These are phyloP conservation scores for Propithecus coquereli DNA, from an alignment of 2,113 vertebrate species.

Conservation along the genomic window DNA sequence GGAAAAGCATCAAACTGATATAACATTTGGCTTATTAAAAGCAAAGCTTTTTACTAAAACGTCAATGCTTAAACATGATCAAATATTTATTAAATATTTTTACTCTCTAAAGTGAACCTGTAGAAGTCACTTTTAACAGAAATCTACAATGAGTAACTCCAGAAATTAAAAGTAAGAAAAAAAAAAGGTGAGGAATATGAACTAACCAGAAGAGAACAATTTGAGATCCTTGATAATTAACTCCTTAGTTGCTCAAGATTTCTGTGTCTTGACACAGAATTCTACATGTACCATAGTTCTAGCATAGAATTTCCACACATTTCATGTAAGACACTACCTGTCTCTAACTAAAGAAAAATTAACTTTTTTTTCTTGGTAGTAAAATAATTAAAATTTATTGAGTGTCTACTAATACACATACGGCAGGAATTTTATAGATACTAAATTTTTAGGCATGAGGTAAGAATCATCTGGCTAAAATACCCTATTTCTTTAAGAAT, in stretches of 20 bases:
- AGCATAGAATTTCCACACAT: background rate
- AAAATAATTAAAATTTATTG: slow-evolving; percentile 22
- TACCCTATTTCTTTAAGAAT: background rate
- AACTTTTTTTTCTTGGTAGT: background rate
- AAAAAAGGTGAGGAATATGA: background rate
- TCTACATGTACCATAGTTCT: background rate
- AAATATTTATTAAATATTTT: slow-evolving; percentile 15
- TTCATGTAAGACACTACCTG: background rate
- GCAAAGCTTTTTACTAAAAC: background rate
- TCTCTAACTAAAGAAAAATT: background rate
- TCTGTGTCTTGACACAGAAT: background rate
- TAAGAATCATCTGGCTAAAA: background rate
- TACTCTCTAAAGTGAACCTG: background rate
- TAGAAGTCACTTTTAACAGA: slow-evolving; percentile 35
- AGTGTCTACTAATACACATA: background rate
- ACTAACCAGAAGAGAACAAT: background rate
- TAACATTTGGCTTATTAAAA: slow-evolving; percentile 20
- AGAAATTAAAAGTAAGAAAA: background rate
- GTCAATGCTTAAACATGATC: background rate
- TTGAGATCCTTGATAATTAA: background rate
- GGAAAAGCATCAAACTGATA: slow-evolving; percentile 10
- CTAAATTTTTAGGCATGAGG: background rate
- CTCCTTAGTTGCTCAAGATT: background rate
- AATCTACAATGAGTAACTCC: background rate
- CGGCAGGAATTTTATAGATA: background rate